Evolutionary conservation across 2,113 vertebrate genomes (phyloP).

Genomic region (Ptyas mucosa): DNA sequence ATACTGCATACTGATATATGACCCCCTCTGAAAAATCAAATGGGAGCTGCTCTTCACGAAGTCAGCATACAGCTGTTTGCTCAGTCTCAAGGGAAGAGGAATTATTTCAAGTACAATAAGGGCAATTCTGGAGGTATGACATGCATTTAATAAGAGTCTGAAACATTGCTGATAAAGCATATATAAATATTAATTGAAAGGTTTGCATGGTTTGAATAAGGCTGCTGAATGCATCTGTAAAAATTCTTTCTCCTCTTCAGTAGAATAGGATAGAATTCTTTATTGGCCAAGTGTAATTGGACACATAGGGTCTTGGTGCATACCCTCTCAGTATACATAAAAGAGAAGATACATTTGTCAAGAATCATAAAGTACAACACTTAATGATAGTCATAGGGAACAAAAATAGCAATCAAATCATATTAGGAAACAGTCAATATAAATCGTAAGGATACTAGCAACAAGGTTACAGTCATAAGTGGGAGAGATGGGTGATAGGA

Average conservation of each 20-base stretch:
- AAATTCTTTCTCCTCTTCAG: background rate
- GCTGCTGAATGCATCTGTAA: background rate
- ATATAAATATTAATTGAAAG: background rate
- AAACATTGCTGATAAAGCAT: constrained; percentile 1
- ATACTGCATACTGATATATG: constrained; percentile 86
- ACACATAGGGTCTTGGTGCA: too few species aligned
- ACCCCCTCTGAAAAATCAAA: constrained; percentile 85
- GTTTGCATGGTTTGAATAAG: constrained; percentile 14
- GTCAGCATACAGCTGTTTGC: constrained; percentile 87
- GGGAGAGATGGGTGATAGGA: too few species aligned
- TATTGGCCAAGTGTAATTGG: too few species aligned
- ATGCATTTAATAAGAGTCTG: background rate
- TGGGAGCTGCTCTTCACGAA: constrained; percentile 81
- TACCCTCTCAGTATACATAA: too few species aligned
- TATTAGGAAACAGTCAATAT: too few species aligned
- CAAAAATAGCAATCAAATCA: too few species aligned
- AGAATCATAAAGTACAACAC: too few species aligned
- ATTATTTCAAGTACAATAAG: constrained; percentile 89
- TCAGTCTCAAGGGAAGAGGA: constrained; percentile 79
- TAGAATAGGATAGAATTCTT: too few species aligned
- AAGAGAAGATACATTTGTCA: too few species aligned
- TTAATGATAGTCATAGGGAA: too few species aligned
- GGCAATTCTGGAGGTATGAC: constrained; percentile 88
- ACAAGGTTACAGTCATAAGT: too few species aligned
- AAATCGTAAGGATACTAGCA: too few species aligned